phyloP scores from a whole-genome alignment of 2,888 invertebrate genomes.

The Saturnia japonica region DNA sequence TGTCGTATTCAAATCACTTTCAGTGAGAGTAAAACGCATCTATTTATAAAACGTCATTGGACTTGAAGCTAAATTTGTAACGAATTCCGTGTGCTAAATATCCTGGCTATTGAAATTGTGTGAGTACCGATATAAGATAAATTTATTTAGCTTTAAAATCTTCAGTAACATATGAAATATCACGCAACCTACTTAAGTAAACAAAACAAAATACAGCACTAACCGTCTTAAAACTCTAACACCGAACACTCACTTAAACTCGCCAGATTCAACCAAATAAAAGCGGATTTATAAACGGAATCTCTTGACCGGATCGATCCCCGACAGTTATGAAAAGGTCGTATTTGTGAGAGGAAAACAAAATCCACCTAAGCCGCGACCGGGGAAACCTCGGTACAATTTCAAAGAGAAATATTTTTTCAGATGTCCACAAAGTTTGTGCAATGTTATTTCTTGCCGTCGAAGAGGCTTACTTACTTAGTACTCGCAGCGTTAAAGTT shows the following conservation, averaged over 20 bases:
- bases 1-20: no score
- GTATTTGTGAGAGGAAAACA: slow-evolving; percentile 56
- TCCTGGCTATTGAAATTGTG: neutral
- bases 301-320: slow-evolving; percentile 64
- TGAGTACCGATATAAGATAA: neutral
- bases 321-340: slow-evolving; percentile 76
- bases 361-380: slow-evolving; percentile 65
- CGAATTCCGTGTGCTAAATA: no score
- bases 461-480: slow-evolving; percentile 6
- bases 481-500: neutral
- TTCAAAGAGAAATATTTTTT: slow-evolving; percentile 70
- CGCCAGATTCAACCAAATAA: slow-evolving; percentile 44
- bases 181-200: neutral
- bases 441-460: slow-evolving; percentile 38
- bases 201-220: slow-evolving; percentile 21
- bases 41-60: no score
- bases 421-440: slow-evolving; percentile 47
- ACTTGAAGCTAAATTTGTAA: no score
- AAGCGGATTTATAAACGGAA: slow-evolving; percentile 62
- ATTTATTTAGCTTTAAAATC: neutral
- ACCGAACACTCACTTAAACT: slow-evolving; percentile 29
- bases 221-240: slow-evolving; percentile 30
- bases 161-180: neutral
- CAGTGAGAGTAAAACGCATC: no score
- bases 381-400: slow-evolving; percentile 65